Evolutionary conservation across 2,888 invertebrate species (phyloP).

Genomic region (Labia minor): DNA sequence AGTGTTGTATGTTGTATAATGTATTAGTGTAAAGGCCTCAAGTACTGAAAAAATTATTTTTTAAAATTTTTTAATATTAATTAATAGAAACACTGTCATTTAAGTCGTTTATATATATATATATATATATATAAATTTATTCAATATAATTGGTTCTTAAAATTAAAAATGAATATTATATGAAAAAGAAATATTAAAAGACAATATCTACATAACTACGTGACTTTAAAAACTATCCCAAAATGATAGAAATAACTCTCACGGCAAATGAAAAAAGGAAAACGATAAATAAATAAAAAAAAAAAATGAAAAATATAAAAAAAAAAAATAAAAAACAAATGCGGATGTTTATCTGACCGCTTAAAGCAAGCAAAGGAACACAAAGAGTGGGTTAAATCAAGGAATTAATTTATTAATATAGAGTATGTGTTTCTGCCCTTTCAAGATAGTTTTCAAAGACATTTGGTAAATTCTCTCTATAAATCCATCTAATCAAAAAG

Average conservation of each 20-base stretch:
- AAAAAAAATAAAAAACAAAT: not conserved
- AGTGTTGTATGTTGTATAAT: no score
- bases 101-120: no score
- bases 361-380: not conserved
- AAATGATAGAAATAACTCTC: not conserved
- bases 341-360: not conserved
- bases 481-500: not conserved
- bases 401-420: slow-evolving; percentile 3
- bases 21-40: no score
- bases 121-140: no score
- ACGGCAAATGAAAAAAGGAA: no score
- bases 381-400: not conserved
- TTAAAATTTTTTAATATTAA: no score
- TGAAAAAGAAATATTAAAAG: not conserved
- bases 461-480: not conserved
- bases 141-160: no score
- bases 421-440: not conserved
- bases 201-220: not conserved
- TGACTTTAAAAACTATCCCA: not conserved
- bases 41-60: no score
- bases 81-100: no score
- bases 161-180: no score
- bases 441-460: not conserved
- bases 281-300: no score
- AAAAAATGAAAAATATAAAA: not conserved